These are phyloP conservation scores for Porites lobata DNA, from an alignment of 92 coral and sea anemone genomes.

Conservation along the genomic window DNA sequence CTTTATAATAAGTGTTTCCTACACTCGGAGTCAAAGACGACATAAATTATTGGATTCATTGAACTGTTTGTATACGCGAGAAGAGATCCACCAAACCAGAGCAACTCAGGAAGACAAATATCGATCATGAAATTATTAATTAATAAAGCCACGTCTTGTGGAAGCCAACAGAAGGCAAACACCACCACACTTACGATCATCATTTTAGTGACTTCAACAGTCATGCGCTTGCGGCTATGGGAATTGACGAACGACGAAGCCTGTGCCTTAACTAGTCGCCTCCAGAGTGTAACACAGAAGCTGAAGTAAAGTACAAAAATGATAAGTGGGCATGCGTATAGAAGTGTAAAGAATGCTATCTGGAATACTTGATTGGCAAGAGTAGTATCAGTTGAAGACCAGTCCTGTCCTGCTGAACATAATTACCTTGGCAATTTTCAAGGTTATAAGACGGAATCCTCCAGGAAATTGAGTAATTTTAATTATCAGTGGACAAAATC, in stretches of 20 bases:
- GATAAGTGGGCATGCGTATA: conserved; percentile 69
- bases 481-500: too few species aligned
- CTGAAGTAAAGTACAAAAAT: conserved; percentile 61
- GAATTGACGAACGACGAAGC: conserved; percentile 27
- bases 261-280: conserved; percentile 32
- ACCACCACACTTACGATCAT: conserved; percentile 31
- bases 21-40: conserved; percentile 33
- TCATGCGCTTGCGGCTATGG: conserved; percentile 28
- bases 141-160: conserved; percentile 39
- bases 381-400: conserved; percentile 66
- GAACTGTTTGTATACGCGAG: conserved; percentile 44
- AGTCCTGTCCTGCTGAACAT: conserved; percentile 5
- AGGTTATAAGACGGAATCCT: conserved; percentile 1
- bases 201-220: conserved; percentile 38
- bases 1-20: conserved; percentile 18
- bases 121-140: conserved; percentile 29
- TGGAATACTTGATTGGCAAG: conserved; percentile 59
- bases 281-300: conserved; percentile 62
- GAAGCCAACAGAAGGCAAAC: conserved; percentile 49
- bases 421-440: conserved; percentile 44
- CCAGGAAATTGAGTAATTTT: too few species aligned
- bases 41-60: conserved; percentile 41
- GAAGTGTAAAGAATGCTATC: conserved; percentile 53
- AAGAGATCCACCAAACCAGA: conserved; percentile 46
- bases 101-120: conserved; percentile 37